Conservation (phyloP, 2,113 vertebrate genomes). For the Porphyrio hochstetteri region DNA sequence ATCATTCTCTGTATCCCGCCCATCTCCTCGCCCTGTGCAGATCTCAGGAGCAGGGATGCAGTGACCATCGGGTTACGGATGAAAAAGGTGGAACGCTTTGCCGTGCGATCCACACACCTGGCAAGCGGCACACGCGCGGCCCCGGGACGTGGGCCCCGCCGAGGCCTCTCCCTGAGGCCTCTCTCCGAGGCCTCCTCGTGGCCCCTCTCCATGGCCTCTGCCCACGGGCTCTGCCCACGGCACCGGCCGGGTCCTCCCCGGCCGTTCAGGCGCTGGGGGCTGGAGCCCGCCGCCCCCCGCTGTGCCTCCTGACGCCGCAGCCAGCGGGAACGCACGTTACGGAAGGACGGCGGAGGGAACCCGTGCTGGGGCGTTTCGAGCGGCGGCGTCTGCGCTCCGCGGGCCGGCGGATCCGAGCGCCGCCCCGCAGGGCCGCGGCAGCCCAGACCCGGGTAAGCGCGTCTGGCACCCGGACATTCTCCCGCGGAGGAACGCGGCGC, state of each 20-base stretch:
- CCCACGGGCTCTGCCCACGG: too few relatives aligned
- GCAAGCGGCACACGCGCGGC: background rate
- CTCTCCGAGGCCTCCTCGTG: too few relatives aligned
- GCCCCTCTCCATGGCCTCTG: too few relatives aligned
- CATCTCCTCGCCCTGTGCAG: background rate
- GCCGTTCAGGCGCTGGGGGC: background rate
- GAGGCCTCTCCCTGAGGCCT: too few relatives aligned
- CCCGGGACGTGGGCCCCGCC: background rate
- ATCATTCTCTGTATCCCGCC: too few relatives aligned
- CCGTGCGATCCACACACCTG: too few relatives aligned
- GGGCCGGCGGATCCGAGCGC: background rate
- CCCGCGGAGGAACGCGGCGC: background rate
- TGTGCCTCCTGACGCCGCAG: too few relatives aligned
- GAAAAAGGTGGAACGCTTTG: background rate
- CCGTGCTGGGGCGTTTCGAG: too few relatives aligned
- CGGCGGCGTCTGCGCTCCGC: rapidly evolving
- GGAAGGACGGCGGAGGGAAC: too few relatives aligned
- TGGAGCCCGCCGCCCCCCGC: background rate
- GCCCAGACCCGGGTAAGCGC: rapidly evolving
- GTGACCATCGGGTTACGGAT: too few relatives aligned
- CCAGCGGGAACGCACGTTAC: too few relatives aligned
- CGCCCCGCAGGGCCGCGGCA: background rate
- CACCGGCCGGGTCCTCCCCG: too few relatives aligned
- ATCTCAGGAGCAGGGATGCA: rapidly evolving
- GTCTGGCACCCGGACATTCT: rapidly evolving